Evolutionary conservation across 2,797 vertebrate genomes (phyloP).

Genomic region (Oreortyx pictus): DNA sequence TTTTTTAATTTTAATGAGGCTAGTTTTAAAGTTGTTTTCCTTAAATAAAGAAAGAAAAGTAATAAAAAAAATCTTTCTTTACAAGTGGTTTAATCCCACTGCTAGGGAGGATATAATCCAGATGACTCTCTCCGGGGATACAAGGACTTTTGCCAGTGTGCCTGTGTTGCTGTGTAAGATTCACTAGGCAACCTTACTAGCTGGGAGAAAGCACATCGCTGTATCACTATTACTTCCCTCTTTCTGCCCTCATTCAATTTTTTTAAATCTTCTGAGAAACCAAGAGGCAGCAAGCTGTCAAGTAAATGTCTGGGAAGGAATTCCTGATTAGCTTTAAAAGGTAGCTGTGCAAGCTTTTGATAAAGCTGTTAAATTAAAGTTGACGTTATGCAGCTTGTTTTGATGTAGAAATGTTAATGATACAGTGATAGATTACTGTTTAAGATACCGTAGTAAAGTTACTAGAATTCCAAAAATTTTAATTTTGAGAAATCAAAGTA

Average conservation of each 20-base stretch:
- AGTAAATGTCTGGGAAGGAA: not conserved
- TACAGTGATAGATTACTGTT: not conserved
- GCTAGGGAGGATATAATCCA: constrained; percentile 66
- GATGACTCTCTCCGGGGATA: constrained; percentile 78
- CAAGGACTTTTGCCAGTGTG: constrained; percentile 83
- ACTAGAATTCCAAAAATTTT: not conserved
- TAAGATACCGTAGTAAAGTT: not conserved
- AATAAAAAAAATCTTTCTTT: constrained; percentile 65
- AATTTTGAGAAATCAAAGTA: not conserved
- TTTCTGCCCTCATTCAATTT: not conserved
- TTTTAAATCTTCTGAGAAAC: not conserved
- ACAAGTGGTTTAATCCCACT: constrained; percentile 70
- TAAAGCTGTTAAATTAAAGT: not conserved
- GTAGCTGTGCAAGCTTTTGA: not conserved
- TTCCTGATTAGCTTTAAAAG: not conserved
- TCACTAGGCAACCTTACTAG: constrained; percentile 75
- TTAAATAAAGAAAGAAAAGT: constrained; percentile 15
- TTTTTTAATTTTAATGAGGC: constrained; percentile 20
- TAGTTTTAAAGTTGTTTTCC: constrained; percentile 58
- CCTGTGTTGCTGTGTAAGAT: constrained; percentile 85
- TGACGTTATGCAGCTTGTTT: not conserved
- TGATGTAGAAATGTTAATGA: not conserved
- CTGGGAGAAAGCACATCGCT: constrained; percentile 37
- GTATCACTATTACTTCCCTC: not conserved
- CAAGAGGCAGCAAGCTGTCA: not conserved